Evolutionary conservation across 2,888 invertebrate genomes (phyloP), one percentile per base, ranked within the genome.

Genomic region (Beris chalybata): DNA sequence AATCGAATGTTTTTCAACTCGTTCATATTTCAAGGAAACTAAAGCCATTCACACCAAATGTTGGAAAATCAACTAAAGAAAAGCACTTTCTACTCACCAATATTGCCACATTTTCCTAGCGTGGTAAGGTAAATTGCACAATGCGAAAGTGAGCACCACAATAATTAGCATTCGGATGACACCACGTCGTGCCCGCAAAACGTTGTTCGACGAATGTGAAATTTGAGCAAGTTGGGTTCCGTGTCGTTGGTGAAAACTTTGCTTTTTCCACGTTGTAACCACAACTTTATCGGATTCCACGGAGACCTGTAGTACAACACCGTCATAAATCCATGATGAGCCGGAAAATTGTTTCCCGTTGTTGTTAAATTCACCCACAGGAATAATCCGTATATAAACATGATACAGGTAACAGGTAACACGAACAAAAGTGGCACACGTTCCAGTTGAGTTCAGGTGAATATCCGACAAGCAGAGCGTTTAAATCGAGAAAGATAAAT

Each of bases 91-190:
- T n/a, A 77, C 79, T 78, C 69, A 81, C 91, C 91, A 93, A 79
- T 91, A 90, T 76, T 91, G 90, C 90, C 93, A 92, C 85, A 93
- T 87, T 77, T 92, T 92, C 45, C 94, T 85, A 1, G 90, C 91
- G 81, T 95, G 95, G 81, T 92, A 91, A 0, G 95, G 95, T 69
- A 95, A 82, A 79, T 95, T 93, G 82, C 95, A 94, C 45, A 94
- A 76, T 13, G 94, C 93, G 80, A 95, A 96, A 63, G 92, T 90
- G 71, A 92, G 84, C 57, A 95, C 94, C 56, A 96, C 91, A 32
- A 92, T 89, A 70, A 95, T 91, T 72, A 95, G 85, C 87, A 96
- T 91, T 70, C 92, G 88, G 72, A 95, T 92, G 57, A 95, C 95
- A 56, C 92, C 91, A 43, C 92, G 85, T 22, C 94, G 85, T 31